Percentiles rank a stretch among this genome's conserved stretches.
phyloP scores from a whole-genome alignment of 1,140 invertebrate genomes.

The Zaprionus inermis region DNA sequence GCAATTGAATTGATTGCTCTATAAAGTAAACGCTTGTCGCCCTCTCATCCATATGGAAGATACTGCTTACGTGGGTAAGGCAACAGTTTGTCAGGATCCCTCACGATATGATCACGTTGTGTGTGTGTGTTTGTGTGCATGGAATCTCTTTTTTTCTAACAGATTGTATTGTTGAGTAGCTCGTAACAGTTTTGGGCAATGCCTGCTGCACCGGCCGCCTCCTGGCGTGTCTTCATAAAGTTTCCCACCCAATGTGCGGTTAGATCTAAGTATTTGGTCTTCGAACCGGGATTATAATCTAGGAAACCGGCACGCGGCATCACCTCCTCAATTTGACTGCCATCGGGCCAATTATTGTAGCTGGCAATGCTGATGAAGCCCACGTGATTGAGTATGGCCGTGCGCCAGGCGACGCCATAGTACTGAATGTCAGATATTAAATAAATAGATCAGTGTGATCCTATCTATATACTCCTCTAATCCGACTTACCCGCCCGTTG shows the following conservation, averaged over 20 bases:
- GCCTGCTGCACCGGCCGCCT: constrained; percentile 60
- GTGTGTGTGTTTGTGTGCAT: not conserved
- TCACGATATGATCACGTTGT: constrained; percentile 42
- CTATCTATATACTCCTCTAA: not conserved
- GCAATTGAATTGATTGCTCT: constrained; percentile 68
- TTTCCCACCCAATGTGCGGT: constrained; percentile 87
- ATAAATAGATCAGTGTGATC: not conserved
- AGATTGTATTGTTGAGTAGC: constrained; percentile 82
- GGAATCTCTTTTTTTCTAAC: constrained; percentile 36
- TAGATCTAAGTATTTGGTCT: constrained; percentile 86
- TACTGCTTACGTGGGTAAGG: constrained; percentile 35
- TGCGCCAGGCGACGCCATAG: constrained; percentile 86
- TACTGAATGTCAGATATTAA: constrained; percentile 73
- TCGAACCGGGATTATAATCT: constrained; percentile 86
- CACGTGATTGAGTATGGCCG: constrained; percentile 85
- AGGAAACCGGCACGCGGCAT: constrained; percentile 85
- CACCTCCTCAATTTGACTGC: constrained; percentile 87
- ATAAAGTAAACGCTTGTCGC: constrained; percentile 64
- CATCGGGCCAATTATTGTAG: constrained; percentile 88
- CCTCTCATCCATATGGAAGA: constrained; percentile 46
- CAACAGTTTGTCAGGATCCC: constrained; percentile 21
- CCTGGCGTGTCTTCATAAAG: constrained; percentile 83
- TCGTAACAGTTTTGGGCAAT: constrained; percentile 70
- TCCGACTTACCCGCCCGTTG: constrained; percentile 84
- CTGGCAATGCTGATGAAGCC: constrained; percentile 86